Percentiles rank a stretch among this genome's conserved stretches.
These are phyloP conservation scores for Coracias cyanogaster DNA, from an alignment of 2,797 vertebrate species.

Conservation along the genomic window DNA sequence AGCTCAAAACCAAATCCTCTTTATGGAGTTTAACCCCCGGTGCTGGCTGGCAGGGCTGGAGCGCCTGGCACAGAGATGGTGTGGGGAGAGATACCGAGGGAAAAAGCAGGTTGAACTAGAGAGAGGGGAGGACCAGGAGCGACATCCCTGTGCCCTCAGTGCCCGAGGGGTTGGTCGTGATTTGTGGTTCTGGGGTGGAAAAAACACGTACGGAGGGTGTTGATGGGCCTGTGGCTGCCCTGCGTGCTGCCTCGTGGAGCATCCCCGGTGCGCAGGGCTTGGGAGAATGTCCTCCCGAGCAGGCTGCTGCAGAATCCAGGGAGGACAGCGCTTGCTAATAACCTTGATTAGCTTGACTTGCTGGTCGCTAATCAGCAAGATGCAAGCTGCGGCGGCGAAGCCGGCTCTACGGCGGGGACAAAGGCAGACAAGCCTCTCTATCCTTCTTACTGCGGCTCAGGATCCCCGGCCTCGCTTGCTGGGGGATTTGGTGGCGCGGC, in stretches of 20 bases:
- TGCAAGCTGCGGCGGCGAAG: background rate
- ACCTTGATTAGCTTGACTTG: background rate
- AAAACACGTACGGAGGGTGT: accelerated
- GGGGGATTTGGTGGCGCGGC: background rate
- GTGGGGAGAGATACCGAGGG: background rate
- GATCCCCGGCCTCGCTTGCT: accelerated
- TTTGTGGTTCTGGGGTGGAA: background rate
- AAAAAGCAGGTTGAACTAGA: too few species aligned
- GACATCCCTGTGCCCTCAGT: background rate
- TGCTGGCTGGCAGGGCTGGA: background rate
- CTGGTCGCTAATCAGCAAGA: background rate
- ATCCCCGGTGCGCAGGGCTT: accelerated
- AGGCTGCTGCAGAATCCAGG: background rate
- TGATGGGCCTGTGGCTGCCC: background rate
- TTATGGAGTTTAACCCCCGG: constrained; percentile 55
- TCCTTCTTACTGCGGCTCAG: background rate
- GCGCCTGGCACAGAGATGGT: accelerated
- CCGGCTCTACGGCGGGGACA: background rate
- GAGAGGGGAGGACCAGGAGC: background rate
- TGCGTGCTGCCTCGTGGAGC: accelerated
- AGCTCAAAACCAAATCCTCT: constrained; percentile 66
- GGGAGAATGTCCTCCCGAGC: accelerated
- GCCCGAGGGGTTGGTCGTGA: accelerated
- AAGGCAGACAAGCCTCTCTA: background rate
- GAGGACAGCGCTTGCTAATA: background rate